phyloP scores from a whole-genome alignment of 1,140 invertebrate species.

The Leptinotarsa undecemlineata region DNA sequence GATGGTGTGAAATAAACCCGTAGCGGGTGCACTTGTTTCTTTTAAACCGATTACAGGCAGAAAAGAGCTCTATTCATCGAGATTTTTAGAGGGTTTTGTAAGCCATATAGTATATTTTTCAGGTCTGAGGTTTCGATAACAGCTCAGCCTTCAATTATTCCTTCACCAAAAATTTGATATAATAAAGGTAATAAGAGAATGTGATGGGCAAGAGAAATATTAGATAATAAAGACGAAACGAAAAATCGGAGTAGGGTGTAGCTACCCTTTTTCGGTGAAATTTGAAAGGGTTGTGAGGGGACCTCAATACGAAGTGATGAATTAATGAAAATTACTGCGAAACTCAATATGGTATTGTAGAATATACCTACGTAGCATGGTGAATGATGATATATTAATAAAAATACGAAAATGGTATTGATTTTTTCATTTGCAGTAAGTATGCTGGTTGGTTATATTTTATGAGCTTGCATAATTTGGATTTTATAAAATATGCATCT shows the following conservation, averaged over 20 bases:
- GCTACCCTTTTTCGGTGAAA: slow-evolving; percentile 20
- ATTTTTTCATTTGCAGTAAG: neutral
- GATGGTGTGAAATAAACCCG: slow-evolving; percentile 7
- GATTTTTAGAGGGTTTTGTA: slow-evolving; percentile 21
- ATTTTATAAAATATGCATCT: too few species aligned
- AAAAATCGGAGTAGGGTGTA: slow-evolving; percentile 18
- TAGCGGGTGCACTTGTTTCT: slow-evolving; percentile 20
- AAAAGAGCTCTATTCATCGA: slow-evolving; percentile 26
- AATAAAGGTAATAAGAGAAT: slow-evolving; percentile 26
- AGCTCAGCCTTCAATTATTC: neutral
- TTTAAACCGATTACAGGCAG: slow-evolving; percentile 29
- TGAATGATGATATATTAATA: slow-evolving; percentile 3
- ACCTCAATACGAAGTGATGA: slow-evolving; percentile 28
- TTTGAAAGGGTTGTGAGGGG: slow-evolving; percentile 24
- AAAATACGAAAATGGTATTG: neutral
- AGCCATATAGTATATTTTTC: neutral
- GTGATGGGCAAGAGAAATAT: slow-evolving; percentile 27
- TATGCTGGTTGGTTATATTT: neutral
- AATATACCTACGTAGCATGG: neutral
- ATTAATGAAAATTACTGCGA: slow-evolving; percentile 27
- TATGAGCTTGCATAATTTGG: too few species aligned
- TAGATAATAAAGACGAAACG: slow-evolving; percentile 29
- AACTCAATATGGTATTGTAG: slow-evolving; percentile 13
- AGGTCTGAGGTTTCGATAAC: neutral
- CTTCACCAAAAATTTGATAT: slow-evolving; percentile 7